phyloP scores from a whole-genome alignment of 2,797 vertebrate genomes.

The Hemibagrus guttatus region DNA sequence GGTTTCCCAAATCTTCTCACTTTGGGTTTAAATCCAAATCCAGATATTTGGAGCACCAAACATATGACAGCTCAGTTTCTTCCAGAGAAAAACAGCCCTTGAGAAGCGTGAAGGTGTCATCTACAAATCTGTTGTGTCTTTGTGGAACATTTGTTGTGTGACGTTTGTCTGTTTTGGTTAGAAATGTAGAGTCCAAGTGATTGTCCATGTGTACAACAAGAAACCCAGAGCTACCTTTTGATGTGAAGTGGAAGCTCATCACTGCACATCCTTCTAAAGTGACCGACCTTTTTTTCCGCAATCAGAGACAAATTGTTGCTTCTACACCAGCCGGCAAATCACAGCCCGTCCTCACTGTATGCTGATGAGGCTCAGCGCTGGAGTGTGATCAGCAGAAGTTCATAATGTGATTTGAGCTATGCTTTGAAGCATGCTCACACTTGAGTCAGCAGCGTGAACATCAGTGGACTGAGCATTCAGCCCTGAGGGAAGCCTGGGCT shows the following conservation, averaged over 20 bases:
- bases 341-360: slow-evolving; percentile 5
- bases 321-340: not conserved
- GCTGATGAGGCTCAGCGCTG: slow-evolving; percentile 25
- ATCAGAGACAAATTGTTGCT: slow-evolving; percentile 8
- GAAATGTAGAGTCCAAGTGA: not conserved
- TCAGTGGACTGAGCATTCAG: slow-evolving; percentile 27
- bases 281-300: not conserved
- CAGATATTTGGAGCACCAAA: not conserved
- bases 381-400: slow-evolving; percentile 3
- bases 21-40: not conserved
- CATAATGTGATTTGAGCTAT: slow-evolving; percentile 33
- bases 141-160: not conserved
- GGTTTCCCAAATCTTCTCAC: not conserved
- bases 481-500: slow-evolving; percentile 5
- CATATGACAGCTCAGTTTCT: not conserved
- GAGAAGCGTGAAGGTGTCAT: not conserved
- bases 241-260: slow-evolving; percentile 7
- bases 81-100: not conserved
- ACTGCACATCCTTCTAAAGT: not conserved
- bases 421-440: slow-evolving; percentile 30
- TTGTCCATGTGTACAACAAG: not conserved
- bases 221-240: not conserved
- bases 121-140: not conserved
- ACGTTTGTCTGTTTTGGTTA: not conserved
- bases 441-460: slow-evolving; percentile 30